Conservation (phyloP, 37 sponge, comb jelly and placozoan genomes). For the Tethya wilhelma region DNA sequence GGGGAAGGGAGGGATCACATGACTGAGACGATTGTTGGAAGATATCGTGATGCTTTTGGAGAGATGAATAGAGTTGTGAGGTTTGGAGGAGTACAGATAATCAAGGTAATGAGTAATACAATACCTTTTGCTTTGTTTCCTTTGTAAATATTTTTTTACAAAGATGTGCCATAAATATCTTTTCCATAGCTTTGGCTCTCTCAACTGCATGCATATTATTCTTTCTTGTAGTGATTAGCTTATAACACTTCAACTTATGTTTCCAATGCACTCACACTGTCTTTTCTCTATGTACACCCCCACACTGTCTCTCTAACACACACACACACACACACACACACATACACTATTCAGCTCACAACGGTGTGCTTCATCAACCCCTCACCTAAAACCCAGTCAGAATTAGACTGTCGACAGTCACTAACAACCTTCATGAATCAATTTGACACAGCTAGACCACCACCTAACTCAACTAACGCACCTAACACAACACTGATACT, state of each 20-base stretch:
- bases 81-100: slow-evolving; percentile 25
- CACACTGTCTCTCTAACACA: background rate
- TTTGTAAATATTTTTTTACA: too few species aligned
- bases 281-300: background rate
- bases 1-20: slow-evolving; percentile 59
- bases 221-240: too few species aligned
- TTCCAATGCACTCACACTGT: too few species aligned
- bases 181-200: too few species aligned
- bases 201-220: too few species aligned
- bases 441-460: background rate
- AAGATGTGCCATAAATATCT: too few species aligned
- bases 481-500: background rate
- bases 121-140: too few species aligned
- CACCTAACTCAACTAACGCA: background rate
- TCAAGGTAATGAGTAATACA: slow-evolving; percentile 42
- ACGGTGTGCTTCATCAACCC: slow-evolving; percentile 17
- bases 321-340: background rate
- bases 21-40: slow-evolving; percentile 18
- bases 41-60: slow-evolving; percentile 42
- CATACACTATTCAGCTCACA: slow-evolving; percentile 8
- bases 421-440: background rate
- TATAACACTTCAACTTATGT: too few species aligned
- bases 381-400: background rate
- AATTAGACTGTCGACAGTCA: background rate
- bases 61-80: slow-evolving; percentile 6